These are phyloP conservation scores for Campoplex capitator DNA, from an alignment of 2,888 invertebrate species.

Conservation along the genomic window DNA sequence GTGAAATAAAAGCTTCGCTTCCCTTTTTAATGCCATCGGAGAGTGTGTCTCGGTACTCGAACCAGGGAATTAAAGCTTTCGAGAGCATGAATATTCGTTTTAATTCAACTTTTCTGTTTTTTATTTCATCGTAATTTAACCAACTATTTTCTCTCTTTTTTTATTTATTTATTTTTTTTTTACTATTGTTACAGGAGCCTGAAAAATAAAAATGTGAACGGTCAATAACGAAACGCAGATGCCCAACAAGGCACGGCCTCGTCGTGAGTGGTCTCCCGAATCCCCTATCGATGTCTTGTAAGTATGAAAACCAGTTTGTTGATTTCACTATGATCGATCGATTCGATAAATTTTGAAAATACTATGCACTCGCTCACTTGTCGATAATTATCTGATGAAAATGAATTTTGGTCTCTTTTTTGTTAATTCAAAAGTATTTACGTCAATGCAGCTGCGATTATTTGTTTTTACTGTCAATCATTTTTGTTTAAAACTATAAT, in stretches of 20 bases:
- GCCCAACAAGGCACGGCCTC: slow-evolving; percentile 82
- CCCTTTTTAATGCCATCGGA: not conserved
- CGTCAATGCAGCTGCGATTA: not conserved
- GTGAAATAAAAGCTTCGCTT: slow-evolving; percentile 18
- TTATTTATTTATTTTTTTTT: not conserved
- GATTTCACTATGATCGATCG: not conserved
- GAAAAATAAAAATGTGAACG: slow-evolving; percentile 77
- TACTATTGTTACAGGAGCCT: slow-evolving; percentile 69
- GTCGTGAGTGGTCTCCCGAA: slow-evolving; percentile 82
- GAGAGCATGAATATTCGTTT: not conserved
- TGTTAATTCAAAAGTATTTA: not conserved
- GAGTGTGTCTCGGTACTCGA: not conserved
- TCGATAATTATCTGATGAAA: too few species aligned
- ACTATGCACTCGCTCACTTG: too few species aligned
- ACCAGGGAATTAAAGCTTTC: not conserved
- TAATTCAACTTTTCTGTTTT: not conserved
- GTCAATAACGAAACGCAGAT: slow-evolving; percentile 75
- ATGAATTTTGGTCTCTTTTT: too few species aligned
- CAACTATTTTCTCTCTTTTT: too few species aligned
- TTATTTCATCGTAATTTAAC: not conserved
- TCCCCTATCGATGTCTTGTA: slow-evolving; percentile 82
- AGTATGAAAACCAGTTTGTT: slow-evolving; percentile 70
- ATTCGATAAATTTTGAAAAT: too few species aligned
- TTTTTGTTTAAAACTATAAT: not conserved
- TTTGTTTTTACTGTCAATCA: not conserved